Percentiles rank a stretch among this genome's conserved stretches.
Evolutionary conservation across 2,113 vertebrate species (phyloP).

Genomic region (Azemiops feae): DNA sequence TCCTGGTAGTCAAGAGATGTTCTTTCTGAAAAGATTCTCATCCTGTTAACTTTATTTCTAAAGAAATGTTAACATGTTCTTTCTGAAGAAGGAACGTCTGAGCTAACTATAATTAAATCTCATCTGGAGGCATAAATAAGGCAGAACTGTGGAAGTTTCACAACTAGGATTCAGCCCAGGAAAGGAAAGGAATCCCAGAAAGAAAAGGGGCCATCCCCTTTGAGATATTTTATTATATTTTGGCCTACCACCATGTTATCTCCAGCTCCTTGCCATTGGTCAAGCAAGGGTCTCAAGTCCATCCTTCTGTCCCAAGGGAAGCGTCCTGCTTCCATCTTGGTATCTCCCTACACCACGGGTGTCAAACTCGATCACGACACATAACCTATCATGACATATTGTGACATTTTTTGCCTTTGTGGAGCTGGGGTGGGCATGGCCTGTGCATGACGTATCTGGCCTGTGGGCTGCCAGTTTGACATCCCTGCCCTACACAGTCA

Average conservation of each 20-base stretch:
- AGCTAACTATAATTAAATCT: not conserved
- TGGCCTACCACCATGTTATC: not conserved
- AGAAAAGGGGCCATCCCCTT: not conserved
- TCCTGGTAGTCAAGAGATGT: not conserved
- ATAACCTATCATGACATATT: too few relatives aligned
- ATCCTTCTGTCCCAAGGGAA: not conserved
- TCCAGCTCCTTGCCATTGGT: not conserved
- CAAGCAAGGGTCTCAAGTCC: not conserved
- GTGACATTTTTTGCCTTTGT: too few relatives aligned
- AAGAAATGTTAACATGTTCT: not conserved
- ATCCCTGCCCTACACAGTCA: not conserved
- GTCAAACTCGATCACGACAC: too few relatives aligned
- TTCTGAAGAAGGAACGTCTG: not conserved
- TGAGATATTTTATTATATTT: not conserved
- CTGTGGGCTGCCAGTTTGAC: too few relatives aligned
- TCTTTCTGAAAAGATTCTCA: not conserved
- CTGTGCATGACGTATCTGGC: too few relatives aligned
- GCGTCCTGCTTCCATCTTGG: not conserved
- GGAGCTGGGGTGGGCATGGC: too few relatives aligned
- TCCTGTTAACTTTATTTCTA: not conserved
- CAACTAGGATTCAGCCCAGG: not conserved
- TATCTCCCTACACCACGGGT: too few relatives aligned
- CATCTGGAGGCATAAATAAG: not conserved
- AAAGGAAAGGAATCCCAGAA: not conserved
- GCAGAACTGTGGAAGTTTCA: not conserved